A percentile compares a stretch with the other conserved stretches of the same genome.
Evolutionary conservation across 2,113 vertebrate species (phyloP).

Genomic region (Sebastes schlegelii): DNA sequence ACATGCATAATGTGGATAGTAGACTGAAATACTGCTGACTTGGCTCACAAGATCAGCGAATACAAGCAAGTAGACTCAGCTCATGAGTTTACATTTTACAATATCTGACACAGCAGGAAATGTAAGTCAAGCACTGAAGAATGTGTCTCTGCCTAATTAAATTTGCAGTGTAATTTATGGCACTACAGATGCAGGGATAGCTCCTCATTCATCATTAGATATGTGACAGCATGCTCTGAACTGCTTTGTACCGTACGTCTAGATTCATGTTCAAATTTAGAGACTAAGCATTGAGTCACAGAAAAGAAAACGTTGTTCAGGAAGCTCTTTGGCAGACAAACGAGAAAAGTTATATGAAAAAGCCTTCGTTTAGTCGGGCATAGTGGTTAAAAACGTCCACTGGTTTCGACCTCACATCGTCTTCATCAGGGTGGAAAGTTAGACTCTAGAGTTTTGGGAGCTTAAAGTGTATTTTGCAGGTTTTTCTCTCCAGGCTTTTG

Average conservation of each 20-base stretch:
- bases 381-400: not conserved
- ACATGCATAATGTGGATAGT: not conserved
- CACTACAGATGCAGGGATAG: not conserved
- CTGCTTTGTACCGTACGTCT: not conserved
- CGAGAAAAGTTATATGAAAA: not conserved
- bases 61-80: constrained; percentile 24
- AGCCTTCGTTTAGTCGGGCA: not conserved
- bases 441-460: not conserved
- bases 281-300: not conserved
- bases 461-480: not conserved
- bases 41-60: not conserved
- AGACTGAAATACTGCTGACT: constrained; percentile 10
- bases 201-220: constrained; percentile 16
- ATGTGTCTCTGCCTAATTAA: constrained; percentile 15
- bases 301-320: not conserved
- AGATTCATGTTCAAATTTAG: not conserved
- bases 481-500: not conserved
- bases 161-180: not conserved
- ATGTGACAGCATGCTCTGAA: constrained; percentile 1
- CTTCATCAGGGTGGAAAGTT: not conserved
- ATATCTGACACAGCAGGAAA: constrained; percentile 43
- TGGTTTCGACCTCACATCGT: too few relatives aligned
- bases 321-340: not conserved
- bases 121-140: not conserved
- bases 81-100: constrained; percentile 23